A percentile compares a stretch with the other conserved stretches of the same genome.
Evolutionary conservation across 2,113 vertebrate species (phyloP).

Genomic region (Seriola quinqueradiata): DNA sequence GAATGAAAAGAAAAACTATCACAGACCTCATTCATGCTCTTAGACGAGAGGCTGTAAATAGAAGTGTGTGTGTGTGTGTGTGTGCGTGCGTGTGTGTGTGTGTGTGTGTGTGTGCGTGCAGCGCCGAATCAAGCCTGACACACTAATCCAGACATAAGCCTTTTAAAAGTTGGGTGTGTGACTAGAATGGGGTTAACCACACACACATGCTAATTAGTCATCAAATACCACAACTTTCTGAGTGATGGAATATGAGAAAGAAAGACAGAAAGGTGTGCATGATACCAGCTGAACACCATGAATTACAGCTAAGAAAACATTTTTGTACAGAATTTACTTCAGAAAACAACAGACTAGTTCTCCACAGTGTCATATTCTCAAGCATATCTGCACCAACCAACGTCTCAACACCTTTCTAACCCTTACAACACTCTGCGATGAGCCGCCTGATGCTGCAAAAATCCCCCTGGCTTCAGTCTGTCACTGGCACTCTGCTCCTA

Average conservation of each 20-base stretch:
- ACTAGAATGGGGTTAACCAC: conserved; percentile 14
- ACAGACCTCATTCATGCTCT: conserved; percentile 55
- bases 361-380: conserved; percentile 10
- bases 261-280: background rate
- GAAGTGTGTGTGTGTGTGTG: conserved; percentile 24
- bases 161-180: conserved; percentile 23
- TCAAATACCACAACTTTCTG: background rate
- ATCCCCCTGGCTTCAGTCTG: conserved; percentile 54
- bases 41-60: conserved; percentile 23
- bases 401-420: conserved; percentile 33
- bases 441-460: conserved; percentile 17
- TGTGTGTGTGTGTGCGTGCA: background rate
- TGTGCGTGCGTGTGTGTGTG: conserved; percentile 20
- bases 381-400: conserved; percentile 32
- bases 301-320: background rate
- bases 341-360: background rate
- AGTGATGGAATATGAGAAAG: background rate
- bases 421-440: conserved; percentile 10
- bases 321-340: background rate
- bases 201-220: background rate
- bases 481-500: conserved; percentile 44
- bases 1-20: conserved; percentile 65
- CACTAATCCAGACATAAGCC: conserved; percentile 59
- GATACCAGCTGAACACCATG: background rate
- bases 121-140: background rate